These are phyloP conservation scores for Bunonema sp. DNA, from an alignment of 2,888 invertebrate genomes.

Conservation along the genomic window DNA sequence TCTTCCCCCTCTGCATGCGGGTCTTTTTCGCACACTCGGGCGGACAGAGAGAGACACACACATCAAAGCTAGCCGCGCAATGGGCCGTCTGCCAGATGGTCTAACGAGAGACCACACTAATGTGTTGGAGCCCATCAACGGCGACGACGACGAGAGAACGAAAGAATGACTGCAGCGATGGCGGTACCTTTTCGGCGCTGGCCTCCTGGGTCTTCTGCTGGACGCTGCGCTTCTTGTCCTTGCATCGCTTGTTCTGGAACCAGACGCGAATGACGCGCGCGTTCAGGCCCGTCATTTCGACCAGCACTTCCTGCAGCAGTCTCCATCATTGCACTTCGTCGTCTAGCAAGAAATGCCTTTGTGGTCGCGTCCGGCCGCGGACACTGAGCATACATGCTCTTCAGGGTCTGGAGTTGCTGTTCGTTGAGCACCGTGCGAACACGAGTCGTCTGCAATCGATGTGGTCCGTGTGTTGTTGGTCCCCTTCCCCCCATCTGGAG, in stretches of 20 bases:
- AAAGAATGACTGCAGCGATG: no score
- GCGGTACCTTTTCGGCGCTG: constrained; percentile 81
- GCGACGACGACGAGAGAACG: no score
- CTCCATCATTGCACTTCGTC: background rate
- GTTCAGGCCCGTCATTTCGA: constrained; percentile 92
- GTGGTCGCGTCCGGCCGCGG: constrained; percentile 93
- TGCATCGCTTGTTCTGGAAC: constrained; percentile 88
- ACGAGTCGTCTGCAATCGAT: constrained; percentile 65
- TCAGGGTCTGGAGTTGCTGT: constrained; percentile 85
- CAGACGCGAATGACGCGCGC: constrained; percentile 95
- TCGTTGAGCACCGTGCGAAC: constrained; percentile 96
- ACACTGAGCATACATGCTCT: constrained; percentile 92
- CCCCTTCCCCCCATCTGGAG: no score
- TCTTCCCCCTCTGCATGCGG: no score
- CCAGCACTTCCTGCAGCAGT: constrained; percentile 63
- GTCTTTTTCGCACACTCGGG: no score
- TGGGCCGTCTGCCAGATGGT: no score
- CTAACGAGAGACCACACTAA: no score
- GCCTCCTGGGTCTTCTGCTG: constrained; percentile 93
- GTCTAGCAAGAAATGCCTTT: constrained; percentile 60
- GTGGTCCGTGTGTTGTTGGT: no score
- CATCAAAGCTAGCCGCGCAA: no score
- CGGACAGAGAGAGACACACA: no score
- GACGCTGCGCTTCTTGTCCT: constrained; percentile 89
- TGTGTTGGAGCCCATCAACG: no score